phyloP scores from a whole-genome alignment of 2,797 vertebrate species.

The Chelidonichthys spinosus region DNA sequence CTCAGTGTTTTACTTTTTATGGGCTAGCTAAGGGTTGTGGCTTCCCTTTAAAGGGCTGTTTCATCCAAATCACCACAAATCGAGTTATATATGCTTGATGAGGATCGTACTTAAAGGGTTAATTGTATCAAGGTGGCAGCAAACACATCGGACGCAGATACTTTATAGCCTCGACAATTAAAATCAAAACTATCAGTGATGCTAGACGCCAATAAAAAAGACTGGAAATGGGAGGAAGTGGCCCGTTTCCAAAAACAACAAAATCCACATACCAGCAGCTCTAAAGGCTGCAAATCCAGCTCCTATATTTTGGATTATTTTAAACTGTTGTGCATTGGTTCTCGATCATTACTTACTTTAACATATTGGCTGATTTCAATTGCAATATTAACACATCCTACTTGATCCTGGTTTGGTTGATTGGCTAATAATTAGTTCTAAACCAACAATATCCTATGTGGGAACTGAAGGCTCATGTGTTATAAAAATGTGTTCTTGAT shows the following conservation, averaged over 20 bases:
- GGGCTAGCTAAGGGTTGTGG: background rate
- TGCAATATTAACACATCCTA: slow-evolving; percentile 1
- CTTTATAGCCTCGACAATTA: background rate
- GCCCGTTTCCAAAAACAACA: background rate
- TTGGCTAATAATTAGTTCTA: slow-evolving; percentile 25
- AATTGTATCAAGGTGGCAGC: background rate
- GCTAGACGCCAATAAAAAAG: background rate
- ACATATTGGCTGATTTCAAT: slow-evolving; percentile 21
- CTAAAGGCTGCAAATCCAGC: background rate
- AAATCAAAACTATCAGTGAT: background rate
- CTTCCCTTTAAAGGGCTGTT: background rate
- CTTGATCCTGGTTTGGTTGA: slow-evolving; percentile 15
- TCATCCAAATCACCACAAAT: background rate
- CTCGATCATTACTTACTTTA: slow-evolving; percentile 7
- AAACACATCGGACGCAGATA: background rate
- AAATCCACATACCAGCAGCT: background rate
- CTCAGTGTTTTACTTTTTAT: slow-evolving; percentile 8
- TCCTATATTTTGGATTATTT: slow-evolving; percentile 2
- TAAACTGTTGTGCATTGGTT: background rate
- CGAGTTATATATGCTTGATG: no score
- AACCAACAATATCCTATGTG: background rate
- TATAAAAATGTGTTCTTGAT: background rate
- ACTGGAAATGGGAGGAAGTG: background rate
- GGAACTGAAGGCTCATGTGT: background rate
- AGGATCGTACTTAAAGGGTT: no score